Conservation (phyloP, 2,888 invertebrate species). For the Parelbella ahira region DNA sequence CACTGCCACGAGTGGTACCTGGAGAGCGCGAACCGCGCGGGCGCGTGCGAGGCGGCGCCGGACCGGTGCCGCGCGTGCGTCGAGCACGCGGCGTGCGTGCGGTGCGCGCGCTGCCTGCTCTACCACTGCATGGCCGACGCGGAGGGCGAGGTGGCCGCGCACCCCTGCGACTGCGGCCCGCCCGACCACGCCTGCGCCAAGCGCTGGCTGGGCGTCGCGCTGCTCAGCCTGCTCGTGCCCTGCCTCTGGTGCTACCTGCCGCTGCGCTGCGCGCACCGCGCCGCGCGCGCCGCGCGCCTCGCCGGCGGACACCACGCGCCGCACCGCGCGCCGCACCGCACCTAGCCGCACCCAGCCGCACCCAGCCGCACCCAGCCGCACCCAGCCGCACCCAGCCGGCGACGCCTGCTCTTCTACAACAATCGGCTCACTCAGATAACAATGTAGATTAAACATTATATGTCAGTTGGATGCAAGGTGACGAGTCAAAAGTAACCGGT, state of each 20-base stretch:
- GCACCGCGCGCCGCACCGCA: constrained; percentile 2
- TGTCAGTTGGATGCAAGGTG: too few species aligned
- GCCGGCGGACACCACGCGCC: constrained; percentile 89
- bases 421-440: too few species aligned
- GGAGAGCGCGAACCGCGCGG: constrained; percentile 91
- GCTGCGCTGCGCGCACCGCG: constrained; percentile 90
- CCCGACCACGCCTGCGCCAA: constrained; percentile 87
- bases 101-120: constrained; percentile 93
- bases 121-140: constrained; percentile 96
- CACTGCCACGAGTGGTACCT: constrained; percentile 91
- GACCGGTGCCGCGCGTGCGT: constrained; percentile 90
- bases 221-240: constrained; percentile 93
- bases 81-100: constrained; percentile 90
- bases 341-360: too few species aligned
- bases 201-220: constrained; percentile 91
- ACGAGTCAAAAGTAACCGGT: too few species aligned
- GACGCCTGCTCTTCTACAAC: too few species aligned
- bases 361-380: too few species aligned
- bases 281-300: constrained; percentile 88
- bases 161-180: constrained; percentile 89
- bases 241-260: constrained; percentile 97
- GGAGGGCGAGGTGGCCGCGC: constrained; percentile 92
- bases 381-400: too few species aligned
- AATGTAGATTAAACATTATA: too few species aligned
- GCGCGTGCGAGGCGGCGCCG: constrained; percentile 92